Evolutionary conservation across 1,140 invertebrate genomes (phyloP).

Genomic region (Cydia splendana): DNA sequence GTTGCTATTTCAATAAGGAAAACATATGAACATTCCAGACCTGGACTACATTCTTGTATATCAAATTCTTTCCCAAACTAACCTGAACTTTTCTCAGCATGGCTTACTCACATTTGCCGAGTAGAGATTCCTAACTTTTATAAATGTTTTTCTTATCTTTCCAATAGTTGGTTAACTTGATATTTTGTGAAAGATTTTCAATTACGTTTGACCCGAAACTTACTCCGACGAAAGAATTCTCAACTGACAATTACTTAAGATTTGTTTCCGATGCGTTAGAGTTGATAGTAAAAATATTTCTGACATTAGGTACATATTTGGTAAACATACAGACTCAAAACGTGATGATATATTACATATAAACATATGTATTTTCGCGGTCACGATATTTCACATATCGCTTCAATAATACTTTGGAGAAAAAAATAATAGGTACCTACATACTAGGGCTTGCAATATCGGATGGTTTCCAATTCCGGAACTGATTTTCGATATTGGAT

Average conservation of each 20-base stretch:
- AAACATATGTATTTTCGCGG: background rate
- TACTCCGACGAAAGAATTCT: too few species aligned
- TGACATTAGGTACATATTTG: too few species aligned
- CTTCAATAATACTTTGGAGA: background rate
- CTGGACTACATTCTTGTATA: background rate
- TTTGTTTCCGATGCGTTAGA: too few species aligned
- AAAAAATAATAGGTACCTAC: too few species aligned
- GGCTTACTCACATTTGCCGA: background rate
- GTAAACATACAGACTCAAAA: too few species aligned
- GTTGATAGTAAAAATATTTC: too few species aligned
- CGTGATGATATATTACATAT: too few species aligned
- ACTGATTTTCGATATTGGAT: too few species aligned
- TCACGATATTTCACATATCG: background rate
- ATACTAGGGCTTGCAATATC: too few species aligned
- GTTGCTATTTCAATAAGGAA: background rate
- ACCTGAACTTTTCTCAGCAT: background rate
- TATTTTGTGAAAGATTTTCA: constrained; percentile 1
- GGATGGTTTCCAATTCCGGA: too few species aligned
- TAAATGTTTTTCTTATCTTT: constrained; percentile 3
- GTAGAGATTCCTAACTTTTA: background rate
- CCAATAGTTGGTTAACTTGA: constrained; percentile 2
- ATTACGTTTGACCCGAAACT: background rate
- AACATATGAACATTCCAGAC: background rate
- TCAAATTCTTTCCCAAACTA: background rate
- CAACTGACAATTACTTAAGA: too few species aligned